phyloP scores from a whole-genome alignment of 2,113 vertebrate genomes.

The Laterallus jamaicensis region DNA sequence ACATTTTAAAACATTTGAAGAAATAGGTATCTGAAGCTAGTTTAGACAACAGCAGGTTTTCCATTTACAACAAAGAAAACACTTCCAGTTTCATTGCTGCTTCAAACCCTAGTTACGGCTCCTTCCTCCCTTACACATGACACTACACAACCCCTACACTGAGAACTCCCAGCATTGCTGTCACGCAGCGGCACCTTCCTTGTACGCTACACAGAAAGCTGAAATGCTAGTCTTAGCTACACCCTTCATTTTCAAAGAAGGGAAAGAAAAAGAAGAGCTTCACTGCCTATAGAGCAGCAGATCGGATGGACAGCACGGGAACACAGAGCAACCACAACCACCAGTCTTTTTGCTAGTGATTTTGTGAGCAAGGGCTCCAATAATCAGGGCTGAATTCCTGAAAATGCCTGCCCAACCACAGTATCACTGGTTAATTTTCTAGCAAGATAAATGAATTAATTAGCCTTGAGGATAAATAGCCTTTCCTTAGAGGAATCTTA shows the following conservation, averaged over 20 bases:
- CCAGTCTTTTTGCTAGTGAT: not conserved
- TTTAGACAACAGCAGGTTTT: not conserved
- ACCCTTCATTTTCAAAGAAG: too few relatives aligned
- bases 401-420: not conserved
- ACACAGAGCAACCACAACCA: not conserved
- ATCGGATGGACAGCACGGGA: not conserved
- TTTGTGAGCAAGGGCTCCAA: not conserved
- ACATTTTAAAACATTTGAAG: not conserved
- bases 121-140: not conserved
- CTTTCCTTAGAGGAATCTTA: not conserved
- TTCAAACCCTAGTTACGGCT: not conserved
- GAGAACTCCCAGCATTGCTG: not conserved
- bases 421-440: not conserved
- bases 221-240: not conserved
- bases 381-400: not conserved
- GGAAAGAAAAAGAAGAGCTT: not conserved
- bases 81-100: not conserved
- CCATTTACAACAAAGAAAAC: not conserved
- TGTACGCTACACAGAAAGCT: not conserved
- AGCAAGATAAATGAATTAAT: not conserved
- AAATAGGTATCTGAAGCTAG: not conserved
- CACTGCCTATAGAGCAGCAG: fast-evolving
- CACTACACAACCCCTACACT: not conserved
- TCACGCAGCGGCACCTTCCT: not conserved
- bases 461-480: not conserved